These are phyloP conservation scores for Cloeon dipterum DNA, from an alignment of 2,888 invertebrate species.

Conservation along the genomic window DNA sequence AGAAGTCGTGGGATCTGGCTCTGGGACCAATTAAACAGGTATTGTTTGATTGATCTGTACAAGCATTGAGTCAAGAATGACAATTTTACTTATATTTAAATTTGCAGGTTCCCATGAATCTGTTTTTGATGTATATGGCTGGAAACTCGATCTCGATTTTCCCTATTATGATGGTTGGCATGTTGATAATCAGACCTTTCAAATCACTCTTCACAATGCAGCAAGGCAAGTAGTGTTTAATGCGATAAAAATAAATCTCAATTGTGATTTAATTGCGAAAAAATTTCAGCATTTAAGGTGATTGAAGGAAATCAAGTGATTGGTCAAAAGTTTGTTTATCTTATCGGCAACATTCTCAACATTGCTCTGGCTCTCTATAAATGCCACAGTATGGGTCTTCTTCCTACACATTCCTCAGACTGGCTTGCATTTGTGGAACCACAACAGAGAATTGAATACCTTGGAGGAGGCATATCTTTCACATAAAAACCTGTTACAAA, in stretches of 20 bases:
- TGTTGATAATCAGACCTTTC: constrained; percentile 89
- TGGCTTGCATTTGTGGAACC: constrained; percentile 96
- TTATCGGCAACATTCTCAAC: constrained; percentile 82
- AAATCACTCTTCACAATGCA: constrained; percentile 79
- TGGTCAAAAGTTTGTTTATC: constrained; percentile 79
- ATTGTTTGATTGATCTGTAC: constrained; percentile 32
- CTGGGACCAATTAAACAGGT: constrained; percentile 86
- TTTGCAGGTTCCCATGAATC: constrained; percentile 69
- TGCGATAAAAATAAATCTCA: no score
- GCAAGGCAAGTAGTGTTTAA: constrained; percentile 14
- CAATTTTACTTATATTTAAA: no score
- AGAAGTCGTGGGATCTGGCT: constrained; percentile 93
- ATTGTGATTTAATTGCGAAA: no score
- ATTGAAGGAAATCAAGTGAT: constrained; percentile 79
- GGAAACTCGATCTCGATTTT: constrained; percentile 98
- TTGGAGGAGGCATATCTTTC: constrained; percentile 57
- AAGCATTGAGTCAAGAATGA: constrained; percentile 13
- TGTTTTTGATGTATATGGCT: constrained; percentile 99
- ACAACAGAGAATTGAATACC: constrained; percentile 59
- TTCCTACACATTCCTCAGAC: constrained; percentile 93
- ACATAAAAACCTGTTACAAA: constrained; percentile 18
- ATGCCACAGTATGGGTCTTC: constrained; percentile 90
- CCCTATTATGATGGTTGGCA: constrained; percentile 99
- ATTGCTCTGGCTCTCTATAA: constrained; percentile 84
- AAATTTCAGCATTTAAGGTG: constrained; percentile 66